Evolutionary conservation across 2,888 invertebrate genomes (phyloP), one percentile per base, ranked within the genome.

Genomic region (Zeuzera pyrina): DNA sequence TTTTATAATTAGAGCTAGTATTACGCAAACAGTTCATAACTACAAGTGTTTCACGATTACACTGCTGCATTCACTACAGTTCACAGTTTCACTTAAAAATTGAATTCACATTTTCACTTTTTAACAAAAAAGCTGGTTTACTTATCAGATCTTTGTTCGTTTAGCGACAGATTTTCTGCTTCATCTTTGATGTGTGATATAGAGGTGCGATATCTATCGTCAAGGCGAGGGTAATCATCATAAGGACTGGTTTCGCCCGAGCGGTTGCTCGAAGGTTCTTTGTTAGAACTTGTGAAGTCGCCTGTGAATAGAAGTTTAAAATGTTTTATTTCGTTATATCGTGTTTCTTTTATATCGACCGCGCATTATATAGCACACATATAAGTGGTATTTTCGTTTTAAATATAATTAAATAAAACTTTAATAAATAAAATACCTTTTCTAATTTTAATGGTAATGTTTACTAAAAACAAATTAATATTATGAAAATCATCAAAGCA

Each of bases 91-190:
- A 19, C 19, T 19, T 19, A 7, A 19, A 19, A 16, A 21, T 30
- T 12, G 2, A 31, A 11, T 6, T 26, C 12, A 4, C 4, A 1
- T 26, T 12, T 6, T 11, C 10, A 12, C 26, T 12, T 26, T 26
- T 26, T 2, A 4, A 26, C 12, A 12, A 30, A 15, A n/a, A 15
- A 7, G 23, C 33, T 25, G 7, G 30, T 54, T 61, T 77, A 81
- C 55, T 81, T 83, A 45, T 83, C 83, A 65, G 74, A 73, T 67
- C 83, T 73, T 47, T 81, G 79, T 50, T 81, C 81, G 52, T 84
- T 84, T 33, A 84, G 71, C 3, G 84, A 85, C 4, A 85, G 56
- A 49, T 85, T 85, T 38, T 85, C 84, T 0, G 84, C 84, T 46
- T 85, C 84, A 36, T 84, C 84, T 39, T 83, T 78, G 47, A 77